Conservation (phyloP, 2,113 vertebrate genomes). For the Varanus salvator region DNA sequence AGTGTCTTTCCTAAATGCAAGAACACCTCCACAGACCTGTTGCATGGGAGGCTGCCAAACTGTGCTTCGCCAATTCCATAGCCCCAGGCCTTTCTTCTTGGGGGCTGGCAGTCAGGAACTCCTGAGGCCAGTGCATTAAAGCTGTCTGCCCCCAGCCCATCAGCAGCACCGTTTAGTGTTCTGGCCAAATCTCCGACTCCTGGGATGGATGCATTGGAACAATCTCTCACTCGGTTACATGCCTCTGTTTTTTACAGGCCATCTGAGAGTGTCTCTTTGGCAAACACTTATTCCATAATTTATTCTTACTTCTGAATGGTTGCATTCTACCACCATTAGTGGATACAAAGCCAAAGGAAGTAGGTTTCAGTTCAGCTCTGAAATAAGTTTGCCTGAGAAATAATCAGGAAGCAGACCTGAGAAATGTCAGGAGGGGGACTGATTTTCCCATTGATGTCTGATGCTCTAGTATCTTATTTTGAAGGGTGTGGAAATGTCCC, state of each 20-base stretch:
- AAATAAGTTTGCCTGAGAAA: neutral
- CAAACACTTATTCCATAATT: constrained; percentile 32
- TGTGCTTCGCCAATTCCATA: constrained; percentile 34
- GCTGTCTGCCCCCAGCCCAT: constrained; percentile 63
- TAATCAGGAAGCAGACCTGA: neutral
- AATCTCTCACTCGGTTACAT: constrained; percentile 19
- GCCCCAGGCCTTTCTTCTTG: constrained; percentile 38
- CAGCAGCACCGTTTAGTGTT: constrained; percentile 50
- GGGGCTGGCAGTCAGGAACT: constrained; percentile 47
- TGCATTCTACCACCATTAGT: neutral
- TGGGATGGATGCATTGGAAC: constrained; percentile 34
- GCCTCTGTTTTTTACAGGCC: constrained; percentile 32
- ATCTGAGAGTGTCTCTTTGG: constrained; percentile 58
- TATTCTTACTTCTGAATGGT: constrained; percentile 38
- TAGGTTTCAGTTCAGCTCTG: neutral
- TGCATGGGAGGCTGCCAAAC: constrained; percentile 38
- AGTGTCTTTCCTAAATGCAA: neutral
- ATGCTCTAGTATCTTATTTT: neutral
- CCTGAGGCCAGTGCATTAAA: constrained; percentile 54
- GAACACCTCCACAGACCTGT: constrained; percentile 31
- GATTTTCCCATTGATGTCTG: neutral
- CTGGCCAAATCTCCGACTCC: constrained; percentile 51
- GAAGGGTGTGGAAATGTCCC: neutral
- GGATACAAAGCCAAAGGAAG: neutral
- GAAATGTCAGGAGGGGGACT: neutral